Evolutionary conservation across 1,140 invertebrate genomes (phyloP).

Genomic region (Coboldia fuscipes): DNA sequence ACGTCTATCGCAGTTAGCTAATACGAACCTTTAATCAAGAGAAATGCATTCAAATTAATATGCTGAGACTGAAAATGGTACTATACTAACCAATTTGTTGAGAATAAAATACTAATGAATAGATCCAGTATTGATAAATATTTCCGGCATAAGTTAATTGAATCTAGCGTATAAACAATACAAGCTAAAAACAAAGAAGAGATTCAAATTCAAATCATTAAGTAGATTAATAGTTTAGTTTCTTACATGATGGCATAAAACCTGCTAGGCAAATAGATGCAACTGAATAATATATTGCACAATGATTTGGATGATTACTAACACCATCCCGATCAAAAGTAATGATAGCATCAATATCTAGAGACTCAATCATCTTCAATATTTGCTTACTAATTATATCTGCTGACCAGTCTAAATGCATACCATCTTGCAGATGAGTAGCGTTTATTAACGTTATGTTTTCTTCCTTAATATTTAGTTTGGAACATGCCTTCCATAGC

Average conservation of each 20-base stretch:
- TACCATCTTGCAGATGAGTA: constrained; percentile 52
- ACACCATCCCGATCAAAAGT: constrained; percentile 85
- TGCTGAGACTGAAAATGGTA: too few relatives aligned
- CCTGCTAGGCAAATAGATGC: constrained; percentile 51
- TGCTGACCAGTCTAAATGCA: constrained; percentile 47
- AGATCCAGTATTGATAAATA: constrained; percentile 69
- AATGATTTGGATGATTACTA: constrained; percentile 77
- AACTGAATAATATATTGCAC: constrained; percentile 56
- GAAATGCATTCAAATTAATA: constrained; percentile 32
- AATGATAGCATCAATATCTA: constrained; percentile 63
- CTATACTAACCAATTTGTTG: constrained; percentile 51
- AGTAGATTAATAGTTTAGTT: neutral
- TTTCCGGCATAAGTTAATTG: constrained; percentile 68
- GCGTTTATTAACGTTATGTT: constrained; percentile 52
- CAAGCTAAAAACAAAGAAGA: constrained; percentile 37
- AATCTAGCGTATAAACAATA: constrained; percentile 57
- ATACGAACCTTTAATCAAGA: too few relatives aligned
- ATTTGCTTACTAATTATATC: constrained; percentile 48
- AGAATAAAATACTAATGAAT: constrained; percentile 50
- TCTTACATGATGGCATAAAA: constrained; percentile 40
- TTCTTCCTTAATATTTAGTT: constrained; percentile 51
- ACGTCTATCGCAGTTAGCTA: too few relatives aligned
- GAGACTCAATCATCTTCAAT: constrained; percentile 41
- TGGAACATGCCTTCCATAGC: constrained; percentile 50
- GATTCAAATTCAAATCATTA: neutral